Conservation (phyloP, 2,888 invertebrate species). For the Boloria selene region DNA sequence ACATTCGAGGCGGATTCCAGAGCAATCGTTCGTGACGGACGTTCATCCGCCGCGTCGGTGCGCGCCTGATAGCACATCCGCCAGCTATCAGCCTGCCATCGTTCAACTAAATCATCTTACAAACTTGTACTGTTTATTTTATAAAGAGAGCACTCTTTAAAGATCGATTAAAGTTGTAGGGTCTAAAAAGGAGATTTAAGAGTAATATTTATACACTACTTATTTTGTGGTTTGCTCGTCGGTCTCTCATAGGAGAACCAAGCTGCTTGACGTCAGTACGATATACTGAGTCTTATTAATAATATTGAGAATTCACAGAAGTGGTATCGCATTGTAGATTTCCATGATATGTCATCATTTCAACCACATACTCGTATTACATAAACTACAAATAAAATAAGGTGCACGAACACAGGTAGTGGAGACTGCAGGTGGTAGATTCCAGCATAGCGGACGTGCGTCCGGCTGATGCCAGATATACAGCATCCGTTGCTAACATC, state of each 20-base stretch:
- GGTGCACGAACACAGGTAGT: slow-evolving; percentile 28
- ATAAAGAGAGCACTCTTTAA: neutral
- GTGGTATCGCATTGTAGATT: too few relatives aligned
- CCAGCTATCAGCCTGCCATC: slow-evolving; percentile 23
- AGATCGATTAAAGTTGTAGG: neutral
- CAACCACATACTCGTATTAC: neutral
- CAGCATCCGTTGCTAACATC: slow-evolving; percentile 52
- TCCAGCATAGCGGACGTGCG: slow-evolving; percentile 68
- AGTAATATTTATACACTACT: too few relatives aligned
- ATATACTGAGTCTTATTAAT: too few relatives aligned
- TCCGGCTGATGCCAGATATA: slow-evolving; percentile 50
- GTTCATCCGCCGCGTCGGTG: slow-evolving; percentile 55
- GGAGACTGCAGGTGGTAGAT: slow-evolving; percentile 50
- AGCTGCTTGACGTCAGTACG: too few relatives aligned
- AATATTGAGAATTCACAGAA: too few relatives aligned
- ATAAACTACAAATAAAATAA: slow-evolving; percentile 17
- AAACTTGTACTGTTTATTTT: neutral
- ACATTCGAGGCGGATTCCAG: slow-evolving; percentile 56
- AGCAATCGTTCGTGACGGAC: slow-evolving; percentile 66
- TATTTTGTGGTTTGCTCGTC: too few relatives aligned
- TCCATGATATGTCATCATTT: neutral
- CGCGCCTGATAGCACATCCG: slow-evolving; percentile 26
- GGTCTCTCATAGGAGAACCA: too few relatives aligned
- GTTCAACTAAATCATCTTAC: slow-evolving; percentile 16
- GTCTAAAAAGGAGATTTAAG: too few relatives aligned